Percentiles rank a stretch among this genome's conserved stretches.
These are phyloP conservation scores for Hypomecis atomaria DNA, from an alignment of 2,888 invertebrate species.

Conservation along the genomic window DNA sequence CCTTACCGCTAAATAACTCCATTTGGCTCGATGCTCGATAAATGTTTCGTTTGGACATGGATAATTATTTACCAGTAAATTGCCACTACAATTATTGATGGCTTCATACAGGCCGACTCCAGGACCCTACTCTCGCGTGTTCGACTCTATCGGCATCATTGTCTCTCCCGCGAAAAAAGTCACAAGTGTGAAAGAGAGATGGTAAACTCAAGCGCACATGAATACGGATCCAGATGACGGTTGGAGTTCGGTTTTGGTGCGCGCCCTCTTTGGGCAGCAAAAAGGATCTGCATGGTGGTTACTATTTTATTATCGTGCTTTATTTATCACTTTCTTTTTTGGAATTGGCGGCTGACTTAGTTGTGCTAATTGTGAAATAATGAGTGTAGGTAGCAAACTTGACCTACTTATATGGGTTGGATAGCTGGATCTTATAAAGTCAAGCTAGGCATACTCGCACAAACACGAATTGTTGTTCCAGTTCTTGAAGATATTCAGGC, in stretches of 20 bases:
- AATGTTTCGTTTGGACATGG: slow-evolving; percentile 60
- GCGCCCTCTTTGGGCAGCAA: slow-evolving; percentile 20
- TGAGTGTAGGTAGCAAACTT: background rate
- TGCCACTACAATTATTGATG: slow-evolving; percentile 63
- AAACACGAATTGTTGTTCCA: too few species aligned
- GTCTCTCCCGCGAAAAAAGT: too few species aligned
- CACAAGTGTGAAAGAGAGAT: background rate
- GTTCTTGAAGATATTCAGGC: too few species aligned
- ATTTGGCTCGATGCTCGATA: slow-evolving; percentile 61
- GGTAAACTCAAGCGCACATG: background rate
- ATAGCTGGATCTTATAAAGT: too few species aligned
- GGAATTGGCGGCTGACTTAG: slow-evolving; percentile 1
- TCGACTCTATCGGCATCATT: background rate
- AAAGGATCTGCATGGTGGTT: slow-evolving; percentile 15
- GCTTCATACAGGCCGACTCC: slow-evolving; percentile 40
- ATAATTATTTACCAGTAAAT: slow-evolving; percentile 72
- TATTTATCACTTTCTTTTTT: slow-evolving; percentile 6
- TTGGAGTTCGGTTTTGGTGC: slow-evolving; percentile 11
- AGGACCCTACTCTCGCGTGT: background rate
- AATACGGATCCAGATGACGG: slow-evolving; percentile 9
- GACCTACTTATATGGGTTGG: background rate
- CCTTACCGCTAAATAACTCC: slow-evolving; percentile 45
- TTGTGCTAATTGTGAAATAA: slow-evolving; percentile 3
- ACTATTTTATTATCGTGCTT: slow-evolving; percentile 5
- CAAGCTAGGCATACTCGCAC: too few species aligned